Conservation (phyloP, 1,140 invertebrate genomes). For the Danaus melanippus region DNA sequence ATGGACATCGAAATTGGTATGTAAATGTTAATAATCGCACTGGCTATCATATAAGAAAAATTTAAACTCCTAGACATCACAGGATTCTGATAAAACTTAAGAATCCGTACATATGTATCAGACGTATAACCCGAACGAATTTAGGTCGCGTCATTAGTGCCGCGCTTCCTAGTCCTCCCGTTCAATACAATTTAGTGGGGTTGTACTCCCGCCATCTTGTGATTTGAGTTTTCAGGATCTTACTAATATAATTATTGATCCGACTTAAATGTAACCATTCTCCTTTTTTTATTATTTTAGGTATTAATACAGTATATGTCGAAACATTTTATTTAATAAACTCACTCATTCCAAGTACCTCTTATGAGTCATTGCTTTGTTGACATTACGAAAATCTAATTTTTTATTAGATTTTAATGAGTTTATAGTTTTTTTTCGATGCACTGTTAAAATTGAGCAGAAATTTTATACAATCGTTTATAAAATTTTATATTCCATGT, state of each 20-base stretch:
- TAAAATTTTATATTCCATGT: neutral
- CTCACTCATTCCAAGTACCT: constrained; percentile 22
- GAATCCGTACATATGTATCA: constrained; percentile 66
- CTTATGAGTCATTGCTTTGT: constrained; percentile 34
- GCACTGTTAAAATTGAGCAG: no score
- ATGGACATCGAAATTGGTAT: constrained; percentile 55
- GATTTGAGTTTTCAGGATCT: constrained; percentile 58
- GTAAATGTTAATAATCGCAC: constrained; percentile 31
- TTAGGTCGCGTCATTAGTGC: constrained; percentile 41
- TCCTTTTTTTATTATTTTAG: constrained; percentile 3
- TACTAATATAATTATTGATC: constrained; percentile 65
- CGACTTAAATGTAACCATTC: constrained; percentile 40
- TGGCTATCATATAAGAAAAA: constrained; percentile 24
- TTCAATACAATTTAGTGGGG: constrained; percentile 35
- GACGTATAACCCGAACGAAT: constrained; percentile 62
- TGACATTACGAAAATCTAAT: constrained; percentile 38
- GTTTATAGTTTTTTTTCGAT: constrained; percentile 2
- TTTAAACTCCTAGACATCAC: constrained; percentile 27
- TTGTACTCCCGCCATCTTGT: constrained; percentile 68
- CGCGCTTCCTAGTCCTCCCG: constrained; percentile 40
- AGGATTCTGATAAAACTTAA: constrained; percentile 47
- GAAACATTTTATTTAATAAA: neutral
- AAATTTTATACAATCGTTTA: no score
- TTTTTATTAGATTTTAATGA: constrained; percentile 8
- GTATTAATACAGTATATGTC: neutral